These are phyloP conservation scores for Upupa epops DNA, from an alignment of 2,113 vertebrate genomes.

Conservation along the genomic window DNA sequence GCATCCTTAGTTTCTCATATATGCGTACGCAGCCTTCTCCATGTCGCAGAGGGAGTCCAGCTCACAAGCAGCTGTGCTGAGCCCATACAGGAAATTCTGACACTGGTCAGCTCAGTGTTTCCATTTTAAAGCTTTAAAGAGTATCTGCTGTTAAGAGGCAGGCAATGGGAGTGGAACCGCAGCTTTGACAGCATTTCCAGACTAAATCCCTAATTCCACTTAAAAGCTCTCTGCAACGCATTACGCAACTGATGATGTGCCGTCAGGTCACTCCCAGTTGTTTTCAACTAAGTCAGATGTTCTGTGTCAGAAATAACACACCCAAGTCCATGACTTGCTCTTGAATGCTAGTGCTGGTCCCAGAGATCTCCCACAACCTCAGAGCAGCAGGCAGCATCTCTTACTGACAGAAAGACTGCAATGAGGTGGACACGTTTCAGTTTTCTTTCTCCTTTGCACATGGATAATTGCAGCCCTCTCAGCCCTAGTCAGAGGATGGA, in stretches of 20 bases:
- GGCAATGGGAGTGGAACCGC: not conserved
- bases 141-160: not conserved
- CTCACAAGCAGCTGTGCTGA: not conserved
- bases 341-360: not conserved
- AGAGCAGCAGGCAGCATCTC: not conserved
- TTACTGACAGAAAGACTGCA: not conserved
- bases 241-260: not conserved
- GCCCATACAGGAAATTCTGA: not conserved
- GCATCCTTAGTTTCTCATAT: not conserved
- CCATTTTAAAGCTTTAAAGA: not conserved
- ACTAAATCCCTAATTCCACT: not conserved
- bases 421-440: not conserved
- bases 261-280: not conserved
- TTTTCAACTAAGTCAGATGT: not conserved
- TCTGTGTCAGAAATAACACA: not conserved
- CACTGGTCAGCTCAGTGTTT: not conserved
- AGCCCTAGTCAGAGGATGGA: not conserved
- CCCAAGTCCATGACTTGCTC: not conserved
- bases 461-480: not conserved
- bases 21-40: not conserved
- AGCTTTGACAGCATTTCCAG: not conserved
- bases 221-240: not conserved
- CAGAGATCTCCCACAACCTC: not conserved
- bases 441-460: not conserved
- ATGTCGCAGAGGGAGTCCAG: not conserved